These are phyloP conservation scores for Troglohyphantes excavatus DNA, from an alignment of 2,888 invertebrate genomes.

Conservation along the genomic window DNA sequence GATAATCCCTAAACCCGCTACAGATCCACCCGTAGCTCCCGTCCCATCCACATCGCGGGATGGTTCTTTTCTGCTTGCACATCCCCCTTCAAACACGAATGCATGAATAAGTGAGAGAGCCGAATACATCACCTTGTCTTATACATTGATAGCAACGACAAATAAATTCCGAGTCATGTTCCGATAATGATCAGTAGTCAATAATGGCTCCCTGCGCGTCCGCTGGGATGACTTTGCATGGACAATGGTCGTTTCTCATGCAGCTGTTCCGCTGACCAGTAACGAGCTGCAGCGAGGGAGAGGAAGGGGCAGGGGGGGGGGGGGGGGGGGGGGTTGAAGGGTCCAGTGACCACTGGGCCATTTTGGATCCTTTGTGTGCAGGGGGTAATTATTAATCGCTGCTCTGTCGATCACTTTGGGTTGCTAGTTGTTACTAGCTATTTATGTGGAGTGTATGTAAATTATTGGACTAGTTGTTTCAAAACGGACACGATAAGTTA, in stretches of 20 bases:
- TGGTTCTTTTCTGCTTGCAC: neutral
- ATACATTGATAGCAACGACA: neutral
- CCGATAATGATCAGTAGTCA: constrained; percentile 7
- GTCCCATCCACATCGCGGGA: no score
- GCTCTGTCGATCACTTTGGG: neutral
- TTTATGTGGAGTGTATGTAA: no score
- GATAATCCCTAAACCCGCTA: no score
- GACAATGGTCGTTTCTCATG: constrained; percentile 45
- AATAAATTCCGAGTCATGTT: constrained; percentile 6
- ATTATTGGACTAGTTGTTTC: no score
- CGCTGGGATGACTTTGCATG: constrained; percentile 45
- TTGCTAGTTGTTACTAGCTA: no score
- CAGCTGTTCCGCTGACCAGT: constrained; percentile 42
- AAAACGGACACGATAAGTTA: no score
- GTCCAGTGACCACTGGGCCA: constrained; percentile 28
- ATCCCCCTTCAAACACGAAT: neutral
- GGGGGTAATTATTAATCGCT: constrained; percentile 14
- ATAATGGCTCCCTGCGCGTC: neutral
- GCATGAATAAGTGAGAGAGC: constrained; percentile 2
- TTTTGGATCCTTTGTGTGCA: neutral
- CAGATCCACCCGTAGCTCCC: no score
- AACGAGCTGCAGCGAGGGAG: constrained; percentile 2
- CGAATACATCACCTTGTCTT: neutral
- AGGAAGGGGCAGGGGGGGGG: neutral
- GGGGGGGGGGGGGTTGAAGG: neutral